These are phyloP conservation scores for Torymus texanus DNA, from an alignment of 2,888 invertebrate genomes.

Conservation along the genomic window DNA sequence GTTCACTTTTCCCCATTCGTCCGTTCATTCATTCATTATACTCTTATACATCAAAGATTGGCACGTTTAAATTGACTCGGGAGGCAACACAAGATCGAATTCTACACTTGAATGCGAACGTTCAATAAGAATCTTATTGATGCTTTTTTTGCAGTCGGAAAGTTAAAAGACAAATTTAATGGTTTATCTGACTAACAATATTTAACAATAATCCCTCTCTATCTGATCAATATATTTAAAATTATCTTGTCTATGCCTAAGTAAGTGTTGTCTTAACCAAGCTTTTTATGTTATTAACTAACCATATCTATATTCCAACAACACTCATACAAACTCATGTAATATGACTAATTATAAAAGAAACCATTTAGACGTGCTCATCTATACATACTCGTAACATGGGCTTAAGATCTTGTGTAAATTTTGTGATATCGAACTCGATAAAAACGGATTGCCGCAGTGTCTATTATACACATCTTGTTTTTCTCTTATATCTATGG, in stretches of 20 bases:
- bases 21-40: conserved; percentile 20
- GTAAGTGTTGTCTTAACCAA: too few relatives aligned
- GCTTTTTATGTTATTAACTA: too few relatives aligned
- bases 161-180: too few relatives aligned
- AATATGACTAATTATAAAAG: too few relatives aligned
- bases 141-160: too few relatives aligned
- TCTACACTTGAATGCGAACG: neutral
- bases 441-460: conserved; percentile 39
- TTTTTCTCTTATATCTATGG: conserved; percentile 7
- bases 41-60: conserved; percentile 18
- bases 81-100: neutral
- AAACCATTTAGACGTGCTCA: conserved; percentile 31
- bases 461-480: neutral
- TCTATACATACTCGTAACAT: conserved; percentile 12
- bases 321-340: too few relatives aligned
- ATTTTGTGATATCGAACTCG: neutral
- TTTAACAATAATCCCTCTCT: too few relatives aligned
- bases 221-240: too few relatives aligned
- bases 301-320: too few relatives aligned
- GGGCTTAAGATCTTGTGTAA: conserved; percentile 35
- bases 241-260: too few relatives aligned
- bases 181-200: too few relatives aligned
- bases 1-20: conserved; percentile 16
- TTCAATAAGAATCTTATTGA: too few relatives aligned
- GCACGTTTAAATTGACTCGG: conserved; percentile 33